These are phyloP conservation scores for Papilio gigon DNA, from an alignment of 2,888 invertebrate species.

Conservation along the genomic window DNA sequence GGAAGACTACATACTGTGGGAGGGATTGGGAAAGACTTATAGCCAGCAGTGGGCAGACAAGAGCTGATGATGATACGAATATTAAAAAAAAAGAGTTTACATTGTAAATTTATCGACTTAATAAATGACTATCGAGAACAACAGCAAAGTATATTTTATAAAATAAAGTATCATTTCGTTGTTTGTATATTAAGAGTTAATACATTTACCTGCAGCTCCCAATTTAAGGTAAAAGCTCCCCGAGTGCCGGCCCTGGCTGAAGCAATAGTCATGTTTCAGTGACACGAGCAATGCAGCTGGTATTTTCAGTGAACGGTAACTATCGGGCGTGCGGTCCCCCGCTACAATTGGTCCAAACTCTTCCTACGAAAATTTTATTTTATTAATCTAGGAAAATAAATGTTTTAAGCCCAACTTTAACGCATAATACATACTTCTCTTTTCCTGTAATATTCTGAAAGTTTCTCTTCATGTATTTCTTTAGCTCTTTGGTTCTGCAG, in stretches of 20 bases:
- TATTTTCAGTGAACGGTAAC: constrained; percentile 51
- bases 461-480: constrained; percentile 63
- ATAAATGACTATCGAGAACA: background rate
- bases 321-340: constrained; percentile 61
- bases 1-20: too few species aligned
- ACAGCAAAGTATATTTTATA: background rate
- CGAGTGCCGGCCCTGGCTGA: constrained; percentile 86
- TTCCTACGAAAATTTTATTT: constrained; percentile 43
- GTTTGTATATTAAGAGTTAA: background rate
- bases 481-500: constrained; percentile 73
- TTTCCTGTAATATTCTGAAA: constrained; percentile 71
- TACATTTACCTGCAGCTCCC: constrained; percentile 85
- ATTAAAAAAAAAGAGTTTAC: too few species aligned
- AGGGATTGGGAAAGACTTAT: too few species aligned
- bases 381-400: too few species aligned
- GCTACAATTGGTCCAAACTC: constrained; percentile 45
- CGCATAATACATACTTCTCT: constrained; percentile 64
- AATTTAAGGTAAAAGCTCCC: constrained; percentile 89
- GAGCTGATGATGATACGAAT: too few species aligned
- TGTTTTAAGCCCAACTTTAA: background rate
- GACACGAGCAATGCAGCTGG: constrained; percentile 72
- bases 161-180: background rate
- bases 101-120: background rate
- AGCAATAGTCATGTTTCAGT: constrained; percentile 83
- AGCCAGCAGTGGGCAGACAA: too few species aligned